These are phyloP conservation scores for Atta colombica DNA, from an alignment of 1,140 invertebrate genomes.

Conservation along the genomic window DNA sequence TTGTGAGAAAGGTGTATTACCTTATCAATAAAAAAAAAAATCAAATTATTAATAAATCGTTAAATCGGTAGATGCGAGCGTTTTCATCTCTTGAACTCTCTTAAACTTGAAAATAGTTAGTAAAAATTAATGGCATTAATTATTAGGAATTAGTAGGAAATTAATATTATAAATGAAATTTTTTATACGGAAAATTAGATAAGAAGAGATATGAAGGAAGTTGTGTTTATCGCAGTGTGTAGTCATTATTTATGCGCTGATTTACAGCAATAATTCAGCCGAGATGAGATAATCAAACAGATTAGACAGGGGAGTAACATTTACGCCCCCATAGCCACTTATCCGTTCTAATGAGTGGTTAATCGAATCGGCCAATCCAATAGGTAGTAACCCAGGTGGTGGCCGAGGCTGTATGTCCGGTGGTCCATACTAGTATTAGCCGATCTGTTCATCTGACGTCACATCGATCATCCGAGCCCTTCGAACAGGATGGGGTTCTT, in stretches of 20 bases:
- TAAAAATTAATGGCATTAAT: not conserved
- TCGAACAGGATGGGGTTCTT: not conserved
- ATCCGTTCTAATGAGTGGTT: constrained; percentile 55
- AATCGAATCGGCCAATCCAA: constrained; percentile 50
- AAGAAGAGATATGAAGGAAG: not conserved
- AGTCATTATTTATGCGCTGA: constrained; percentile 11
- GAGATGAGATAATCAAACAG: constrained; percentile 8
- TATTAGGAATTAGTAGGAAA: too few relatives aligned
- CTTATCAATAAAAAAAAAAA: not conserved
- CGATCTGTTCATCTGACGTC: constrained; percentile 55
- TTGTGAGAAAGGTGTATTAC: not conserved
- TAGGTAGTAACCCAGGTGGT: constrained; percentile 45
- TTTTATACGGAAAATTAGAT: not conserved
- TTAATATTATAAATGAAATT: too few relatives aligned
- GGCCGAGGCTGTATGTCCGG: not conserved
- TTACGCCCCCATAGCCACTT: constrained; percentile 27
- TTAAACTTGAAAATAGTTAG: too few relatives aligned
- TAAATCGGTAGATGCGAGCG: not conserved
- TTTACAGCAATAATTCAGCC: not conserved
- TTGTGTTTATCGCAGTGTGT: not conserved
- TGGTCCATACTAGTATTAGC: constrained; percentile 46
- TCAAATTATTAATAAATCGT: not conserved
- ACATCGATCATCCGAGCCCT: constrained; percentile 63
- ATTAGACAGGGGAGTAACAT: constrained; percentile 15
- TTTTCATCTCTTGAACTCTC: too few relatives aligned